These are phyloP conservation scores for Coecobrya sp. DNA, from an alignment of 2,888 invertebrate species.

Conservation along the genomic window DNA sequence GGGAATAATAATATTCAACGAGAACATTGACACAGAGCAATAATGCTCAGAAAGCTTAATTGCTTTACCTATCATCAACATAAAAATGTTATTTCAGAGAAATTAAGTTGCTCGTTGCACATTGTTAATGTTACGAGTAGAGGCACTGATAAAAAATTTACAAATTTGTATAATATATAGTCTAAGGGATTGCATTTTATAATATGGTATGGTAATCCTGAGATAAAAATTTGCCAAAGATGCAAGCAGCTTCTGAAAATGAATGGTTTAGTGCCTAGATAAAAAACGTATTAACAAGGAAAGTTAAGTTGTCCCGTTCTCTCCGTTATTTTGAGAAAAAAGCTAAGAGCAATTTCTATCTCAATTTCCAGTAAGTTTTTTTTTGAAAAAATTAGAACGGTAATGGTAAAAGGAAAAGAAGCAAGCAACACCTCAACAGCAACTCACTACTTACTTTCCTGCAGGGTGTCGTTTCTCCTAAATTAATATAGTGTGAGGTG, in stretches of 20 bases:
- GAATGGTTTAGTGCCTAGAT: background rate
- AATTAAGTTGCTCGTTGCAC: too few relatives aligned
- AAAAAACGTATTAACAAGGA: background rate
- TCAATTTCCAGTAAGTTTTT: conserved; percentile 5
- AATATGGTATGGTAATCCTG: background rate
- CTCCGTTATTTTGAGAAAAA: background rate
- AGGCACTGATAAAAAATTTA: too few relatives aligned
- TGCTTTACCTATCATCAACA: background rate
- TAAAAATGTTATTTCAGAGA: too few relatives aligned
- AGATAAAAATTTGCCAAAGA: background rate
- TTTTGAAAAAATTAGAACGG: background rate
- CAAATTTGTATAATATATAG: too few relatives aligned
- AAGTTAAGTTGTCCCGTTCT: background rate
- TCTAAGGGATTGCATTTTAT: background rate
- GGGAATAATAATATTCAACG: background rate
- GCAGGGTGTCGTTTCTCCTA: conserved; percentile 73
- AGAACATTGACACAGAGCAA: background rate
- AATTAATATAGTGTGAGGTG: conserved; percentile 69
- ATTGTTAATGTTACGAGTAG: too few relatives aligned
- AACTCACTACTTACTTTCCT: conserved; percentile 59
- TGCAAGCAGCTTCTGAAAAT: background rate
- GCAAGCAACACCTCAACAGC: conserved; percentile 13
- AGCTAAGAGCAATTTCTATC: background rate
- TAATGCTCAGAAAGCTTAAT: background rate
- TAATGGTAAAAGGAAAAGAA: conserved; percentile 1